Base-by-base conservation (phyloP, 2,888 invertebrate species). In the Drosophila buzzatii region DNA sequence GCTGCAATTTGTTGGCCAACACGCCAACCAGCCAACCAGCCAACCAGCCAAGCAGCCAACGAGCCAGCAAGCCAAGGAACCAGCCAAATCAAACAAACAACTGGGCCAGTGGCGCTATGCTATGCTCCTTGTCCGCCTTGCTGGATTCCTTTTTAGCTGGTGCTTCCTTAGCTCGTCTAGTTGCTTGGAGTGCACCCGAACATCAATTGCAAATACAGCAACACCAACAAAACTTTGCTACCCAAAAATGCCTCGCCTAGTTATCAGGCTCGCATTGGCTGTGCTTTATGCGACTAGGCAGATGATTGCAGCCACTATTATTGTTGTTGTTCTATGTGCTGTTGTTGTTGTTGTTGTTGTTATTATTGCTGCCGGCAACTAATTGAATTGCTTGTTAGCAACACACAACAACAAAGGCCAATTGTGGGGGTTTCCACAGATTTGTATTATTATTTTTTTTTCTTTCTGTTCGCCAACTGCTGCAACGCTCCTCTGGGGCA, bases 1-100 rank as follows among this genome's bases (percentile, higher is more conserved):
- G 90, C 83, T 85, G 81, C 81, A 81, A 77, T 82, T 85, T 86
- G 86, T 88, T 90, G 83, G 81, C 86, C 85, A 88, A 79, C 85
- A 86, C 72, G 81, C 81, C 77, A 70, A 74, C 47, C 53, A 72
- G 66, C 60, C 59, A 71, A 23, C 20, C 20, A 23, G 23, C 23
- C 23, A 23, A 65, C 37, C 10, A 71, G 14, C 74, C 49, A 72
- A 65, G 35, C 14, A 71, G 27, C 70, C 49, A 69, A 72, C 57
- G 44, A 73, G 53, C 55, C 63, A 56, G 20, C 68, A 55, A 73
- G 41, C 53, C 56, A 66, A 33, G 70, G 37, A 73, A 41, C 63
- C 79, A 70, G 80, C 80, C 80, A 80, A 79, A 79, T 80, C 76
- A 80, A 78, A 80, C 80, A 80, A 80, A 76, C 71, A 79, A 79